Percentiles rank a stretch among this genome's conserved stretches.
These are phyloP conservation scores for Pollenia labialis DNA, from an alignment of 2,888 invertebrate genomes.

Conservation along the genomic window DNA sequence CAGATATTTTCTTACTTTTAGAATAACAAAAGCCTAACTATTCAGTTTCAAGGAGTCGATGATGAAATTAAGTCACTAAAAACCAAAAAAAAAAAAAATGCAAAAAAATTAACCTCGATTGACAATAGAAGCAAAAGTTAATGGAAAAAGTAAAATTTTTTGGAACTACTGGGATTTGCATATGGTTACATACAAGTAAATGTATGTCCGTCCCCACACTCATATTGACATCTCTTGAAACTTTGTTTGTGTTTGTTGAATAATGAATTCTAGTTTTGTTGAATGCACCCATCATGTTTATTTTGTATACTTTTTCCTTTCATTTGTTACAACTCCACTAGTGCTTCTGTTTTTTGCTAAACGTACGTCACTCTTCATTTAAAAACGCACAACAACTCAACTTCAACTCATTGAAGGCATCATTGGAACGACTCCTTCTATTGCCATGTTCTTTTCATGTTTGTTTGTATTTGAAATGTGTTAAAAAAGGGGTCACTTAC, in stretches of 20 bases:
- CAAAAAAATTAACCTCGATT: too few relatives aligned
- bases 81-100: too few relatives aligned
- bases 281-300: conserved; percentile 55
- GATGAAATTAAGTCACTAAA: too few relatives aligned
- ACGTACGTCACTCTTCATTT: conserved; percentile 50
- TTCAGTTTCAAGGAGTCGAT: too few relatives aligned
- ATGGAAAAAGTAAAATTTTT: too few relatives aligned
- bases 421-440: conserved; percentile 29
- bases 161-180: too few relatives aligned
- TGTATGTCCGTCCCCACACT: not conserved
- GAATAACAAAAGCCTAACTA: too few relatives aligned
- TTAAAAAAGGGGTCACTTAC: conserved; percentile 73
- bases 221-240: conserved; percentile 18
- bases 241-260: not conserved
- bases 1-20: too few relatives aligned
- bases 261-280: conserved; percentile 10
- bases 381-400: not conserved
- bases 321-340: not conserved
- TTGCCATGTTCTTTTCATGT: conserved; percentile 19
- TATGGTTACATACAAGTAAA: not conserved
- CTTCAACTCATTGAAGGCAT: conserved; percentile 3
- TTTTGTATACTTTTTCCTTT: conserved; percentile 5
- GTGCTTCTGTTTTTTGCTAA: not conserved
- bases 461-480: conserved; percentile 39
- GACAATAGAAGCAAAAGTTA: too few relatives aligned